Percentiles rank a stretch among this genome's conserved stretches.
phyloP scores from a whole-genome alignment of 2,888 invertebrate genomes.

The Barypeithes pellucidus region DNA sequence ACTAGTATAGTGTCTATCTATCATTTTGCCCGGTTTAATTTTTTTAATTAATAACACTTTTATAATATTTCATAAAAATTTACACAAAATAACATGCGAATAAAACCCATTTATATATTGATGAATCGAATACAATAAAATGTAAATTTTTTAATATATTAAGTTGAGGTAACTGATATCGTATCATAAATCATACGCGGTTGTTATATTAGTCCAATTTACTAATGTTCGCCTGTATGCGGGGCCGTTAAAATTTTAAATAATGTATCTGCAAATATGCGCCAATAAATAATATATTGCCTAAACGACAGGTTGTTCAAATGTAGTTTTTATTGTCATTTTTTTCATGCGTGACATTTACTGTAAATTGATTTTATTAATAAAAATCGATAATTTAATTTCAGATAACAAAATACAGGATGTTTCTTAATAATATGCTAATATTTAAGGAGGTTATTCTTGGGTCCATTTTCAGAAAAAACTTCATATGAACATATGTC shows the following conservation, averaged over 20 bases:
- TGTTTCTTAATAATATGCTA: too few relatives aligned
- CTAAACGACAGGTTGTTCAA: not conserved
- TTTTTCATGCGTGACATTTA: not conserved
- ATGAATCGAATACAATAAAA: conserved; percentile 8
- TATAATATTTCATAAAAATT: not conserved
- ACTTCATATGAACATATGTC: too few relatives aligned
- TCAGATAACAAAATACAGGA: too few relatives aligned
- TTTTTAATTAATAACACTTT: not conserved
- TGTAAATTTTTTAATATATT: not conserved
- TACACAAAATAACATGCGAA: not conserved
- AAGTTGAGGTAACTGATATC: conserved; percentile 11
- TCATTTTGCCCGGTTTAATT: not conserved
- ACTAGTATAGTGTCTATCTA: too few relatives aligned
- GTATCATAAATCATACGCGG: conserved; percentile 8
- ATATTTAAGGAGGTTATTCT: too few relatives aligned
- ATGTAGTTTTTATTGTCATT: conserved; percentile 1
- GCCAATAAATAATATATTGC: conserved; percentile 10
- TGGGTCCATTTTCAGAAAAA: too few relatives aligned
- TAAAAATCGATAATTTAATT: too few relatives aligned
- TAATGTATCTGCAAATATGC: conserved; percentile 6
- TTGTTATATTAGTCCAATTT: conserved; percentile 16
- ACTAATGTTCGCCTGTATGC: conserved; percentile 2
- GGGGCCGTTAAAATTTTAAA: conserved; percentile 1
- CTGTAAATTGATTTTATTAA: not conserved
- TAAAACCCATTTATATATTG: conserved; percentile 16